Conservation (phyloP, 2,888 invertebrate species). For the Onthophagus sagittarius region DNA sequence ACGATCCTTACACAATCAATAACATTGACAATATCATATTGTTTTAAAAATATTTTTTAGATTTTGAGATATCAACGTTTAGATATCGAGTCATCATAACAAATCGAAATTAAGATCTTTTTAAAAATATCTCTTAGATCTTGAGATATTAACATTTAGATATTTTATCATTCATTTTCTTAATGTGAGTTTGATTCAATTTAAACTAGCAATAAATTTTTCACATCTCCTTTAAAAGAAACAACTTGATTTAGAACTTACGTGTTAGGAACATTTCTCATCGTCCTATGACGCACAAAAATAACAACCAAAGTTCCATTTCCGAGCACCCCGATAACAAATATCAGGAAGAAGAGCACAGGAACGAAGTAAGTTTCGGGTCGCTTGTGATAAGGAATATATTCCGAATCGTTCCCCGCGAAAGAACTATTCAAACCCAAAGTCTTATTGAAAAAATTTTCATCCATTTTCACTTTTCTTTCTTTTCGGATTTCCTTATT, state of each 20-base stretch:
- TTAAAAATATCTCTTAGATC: too few relatives aligned
- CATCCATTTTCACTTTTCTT: not conserved
- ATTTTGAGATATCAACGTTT: too few relatives aligned
- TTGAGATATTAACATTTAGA: too few relatives aligned
- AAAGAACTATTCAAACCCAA: not conserved
- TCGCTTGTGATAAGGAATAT: slow-evolving; percentile 68
- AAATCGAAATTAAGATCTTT: too few relatives aligned
- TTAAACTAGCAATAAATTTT: too few relatives aligned
- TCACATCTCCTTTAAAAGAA: too few relatives aligned
- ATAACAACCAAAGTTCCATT: slow-evolving; percentile 85
- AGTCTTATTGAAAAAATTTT: not conserved
- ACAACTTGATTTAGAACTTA: slow-evolving; percentile 49
- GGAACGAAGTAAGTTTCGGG: slow-evolving; percentile 88
- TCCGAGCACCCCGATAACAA: slow-evolving; percentile 82
- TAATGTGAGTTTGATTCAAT: too few relatives aligned
- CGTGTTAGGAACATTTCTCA: slow-evolving; percentile 90
- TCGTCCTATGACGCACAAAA: slow-evolving; percentile 75
- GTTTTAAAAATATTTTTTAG: too few relatives aligned
- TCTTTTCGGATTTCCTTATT: not conserved
- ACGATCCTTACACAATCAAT: too few relatives aligned
- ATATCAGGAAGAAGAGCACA: slow-evolving; percentile 77
- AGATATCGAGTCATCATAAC: too few relatives aligned
- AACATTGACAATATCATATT: too few relatives aligned
- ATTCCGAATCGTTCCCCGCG: slow-evolving; percentile 41
- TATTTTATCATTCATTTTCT: too few relatives aligned